phyloP scores from a whole-genome alignment of 2,113 vertebrate genomes.

The Pseudorhombus dupliciocellatus region DNA sequence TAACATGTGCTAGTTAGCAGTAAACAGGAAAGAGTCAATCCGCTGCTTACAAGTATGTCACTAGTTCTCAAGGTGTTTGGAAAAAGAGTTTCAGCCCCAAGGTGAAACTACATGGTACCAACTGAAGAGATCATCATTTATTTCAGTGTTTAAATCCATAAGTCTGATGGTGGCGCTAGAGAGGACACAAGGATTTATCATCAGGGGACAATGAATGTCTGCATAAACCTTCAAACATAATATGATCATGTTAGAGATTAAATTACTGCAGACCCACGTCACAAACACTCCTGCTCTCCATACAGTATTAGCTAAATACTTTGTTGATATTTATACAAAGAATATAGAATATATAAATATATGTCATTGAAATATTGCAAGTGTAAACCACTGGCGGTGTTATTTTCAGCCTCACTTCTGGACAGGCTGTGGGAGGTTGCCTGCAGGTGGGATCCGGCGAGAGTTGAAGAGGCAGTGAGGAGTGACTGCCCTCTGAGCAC shows the following conservation, averaged over 20 bases:
- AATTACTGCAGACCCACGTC: too few relatives aligned
- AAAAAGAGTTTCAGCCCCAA: neutral
- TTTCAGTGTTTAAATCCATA: too few relatives aligned
- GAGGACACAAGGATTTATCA: neutral
- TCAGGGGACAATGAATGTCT: neutral
- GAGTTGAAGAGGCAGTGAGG: constrained; percentile 67
- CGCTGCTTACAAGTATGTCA: neutral
- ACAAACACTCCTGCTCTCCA: neutral
- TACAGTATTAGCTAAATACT: constrained; percentile 16
- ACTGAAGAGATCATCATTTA: too few relatives aligned
- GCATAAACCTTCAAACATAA: too few relatives aligned
- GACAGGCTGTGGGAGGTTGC: constrained; percentile 71
- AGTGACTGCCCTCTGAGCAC: constrained; percentile 56
- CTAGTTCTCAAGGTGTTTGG: neutral
- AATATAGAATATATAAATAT: neutral
- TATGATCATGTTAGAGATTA: too few relatives aligned
- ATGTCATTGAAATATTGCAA: constrained; percentile 10
- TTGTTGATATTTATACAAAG: too few relatives aligned
- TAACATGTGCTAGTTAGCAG: neutral
- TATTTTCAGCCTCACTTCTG: constrained; percentile 69
- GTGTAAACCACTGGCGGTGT: constrained; percentile 49
- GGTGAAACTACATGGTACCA: too few relatives aligned
- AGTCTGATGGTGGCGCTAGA: neutral
- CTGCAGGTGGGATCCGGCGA: constrained; percentile 58
- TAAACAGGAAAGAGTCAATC: neutral